These are phyloP conservation scores for Scaptomyza cyrtandrae DNA, from an alignment of 2,888 invertebrate genomes.

Conservation along the genomic window DNA sequence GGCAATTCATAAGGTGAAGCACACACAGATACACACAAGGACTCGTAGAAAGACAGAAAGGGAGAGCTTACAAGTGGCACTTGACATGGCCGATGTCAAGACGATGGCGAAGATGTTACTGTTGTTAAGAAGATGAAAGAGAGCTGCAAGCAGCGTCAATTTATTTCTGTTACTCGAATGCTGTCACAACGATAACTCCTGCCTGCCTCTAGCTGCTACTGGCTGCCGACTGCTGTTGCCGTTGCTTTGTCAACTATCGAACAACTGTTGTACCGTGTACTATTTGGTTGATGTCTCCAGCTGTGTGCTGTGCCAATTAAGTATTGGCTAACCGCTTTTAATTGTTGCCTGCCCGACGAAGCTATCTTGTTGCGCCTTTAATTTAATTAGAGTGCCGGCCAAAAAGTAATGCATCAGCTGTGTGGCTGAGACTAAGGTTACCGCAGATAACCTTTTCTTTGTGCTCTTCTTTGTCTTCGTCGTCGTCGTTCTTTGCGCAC, in stretches of 20 bases:
- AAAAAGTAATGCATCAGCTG: slow-evolving; percentile 47
- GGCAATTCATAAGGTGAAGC: slow-evolving; percentile 69
- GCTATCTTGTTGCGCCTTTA: slow-evolving; percentile 39
- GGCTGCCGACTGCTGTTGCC: slow-evolving; percentile 14
- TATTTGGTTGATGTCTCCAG: slow-evolving; percentile 60
- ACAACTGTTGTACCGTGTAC: slow-evolving; percentile 17
- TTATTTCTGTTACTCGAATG: slow-evolving; percentile 67
- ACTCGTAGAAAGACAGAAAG: neutral
- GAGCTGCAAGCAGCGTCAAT: slow-evolving; percentile 68
- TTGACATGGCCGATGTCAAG: slow-evolving; percentile 47
- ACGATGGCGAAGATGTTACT: slow-evolving; percentile 45
- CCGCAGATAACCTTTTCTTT: neutral
- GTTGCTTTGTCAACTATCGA: slow-evolving; percentile 18
- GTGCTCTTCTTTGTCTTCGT: neutral
- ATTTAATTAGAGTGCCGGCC: slow-evolving; percentile 58
- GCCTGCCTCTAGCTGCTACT: slow-evolving; percentile 10
- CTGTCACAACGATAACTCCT: slow-evolving; percentile 22
- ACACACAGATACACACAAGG: slow-evolving; percentile 22
- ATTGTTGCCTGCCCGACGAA: slow-evolving; percentile 52
- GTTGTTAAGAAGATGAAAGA: neutral
- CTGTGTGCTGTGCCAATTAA: slow-evolving; percentile 67
- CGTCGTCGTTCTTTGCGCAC: neutral
- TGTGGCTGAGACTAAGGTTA: slow-evolving; percentile 3
- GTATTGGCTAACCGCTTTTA: slow-evolving; percentile 72
- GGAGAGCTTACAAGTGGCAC: slow-evolving; percentile 43